Conservation (phyloP, 2,797 vertebrate species). For the Dicrostonyx torquatus region DNA sequence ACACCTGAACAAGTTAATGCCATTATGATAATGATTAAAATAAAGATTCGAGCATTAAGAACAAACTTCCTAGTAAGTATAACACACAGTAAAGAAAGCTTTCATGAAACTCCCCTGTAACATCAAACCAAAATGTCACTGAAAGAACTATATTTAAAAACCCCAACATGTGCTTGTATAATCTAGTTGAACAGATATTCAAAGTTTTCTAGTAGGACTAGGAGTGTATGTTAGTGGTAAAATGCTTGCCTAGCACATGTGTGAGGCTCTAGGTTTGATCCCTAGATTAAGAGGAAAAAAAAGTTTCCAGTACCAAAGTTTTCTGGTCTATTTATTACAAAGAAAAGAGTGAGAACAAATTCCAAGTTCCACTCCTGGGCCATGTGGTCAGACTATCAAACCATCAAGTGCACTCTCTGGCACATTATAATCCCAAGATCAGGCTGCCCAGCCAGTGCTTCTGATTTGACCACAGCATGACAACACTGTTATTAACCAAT, state of each 20-base stretch:
- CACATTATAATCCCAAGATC: neutral
- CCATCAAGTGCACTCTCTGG: neutral
- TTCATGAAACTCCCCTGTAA: slow-evolving; percentile 8
- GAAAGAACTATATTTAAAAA: slow-evolving; percentile 34
- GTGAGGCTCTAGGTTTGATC: neutral
- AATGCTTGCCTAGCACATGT: neutral
- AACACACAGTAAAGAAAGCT: slow-evolving; percentile 9
- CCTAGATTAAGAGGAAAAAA: neutral
- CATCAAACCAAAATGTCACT: slow-evolving; percentile 24
- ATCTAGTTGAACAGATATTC: neutral
- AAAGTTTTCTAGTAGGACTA: neutral
- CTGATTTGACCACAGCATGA: neutral
- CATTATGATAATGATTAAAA: slow-evolving; percentile 15
- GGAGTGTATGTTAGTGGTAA: neutral
- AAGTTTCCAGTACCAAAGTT: neutral
- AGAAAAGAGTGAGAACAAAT: neutral
- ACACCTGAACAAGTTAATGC: neutral
- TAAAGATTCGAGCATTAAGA: slow-evolving; percentile 34
- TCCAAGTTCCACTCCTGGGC: neutral
- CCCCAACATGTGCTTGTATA: neutral
- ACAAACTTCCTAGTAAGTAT: slow-evolving; percentile 17
- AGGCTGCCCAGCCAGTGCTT: neutral
- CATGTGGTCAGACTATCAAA: neutral
- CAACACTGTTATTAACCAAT: neutral
- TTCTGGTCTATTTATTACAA: slow-evolving; percentile 28